Conservation (phyloP, 2,888 invertebrate genomes). For the Erpobdella octoculata region DNA sequence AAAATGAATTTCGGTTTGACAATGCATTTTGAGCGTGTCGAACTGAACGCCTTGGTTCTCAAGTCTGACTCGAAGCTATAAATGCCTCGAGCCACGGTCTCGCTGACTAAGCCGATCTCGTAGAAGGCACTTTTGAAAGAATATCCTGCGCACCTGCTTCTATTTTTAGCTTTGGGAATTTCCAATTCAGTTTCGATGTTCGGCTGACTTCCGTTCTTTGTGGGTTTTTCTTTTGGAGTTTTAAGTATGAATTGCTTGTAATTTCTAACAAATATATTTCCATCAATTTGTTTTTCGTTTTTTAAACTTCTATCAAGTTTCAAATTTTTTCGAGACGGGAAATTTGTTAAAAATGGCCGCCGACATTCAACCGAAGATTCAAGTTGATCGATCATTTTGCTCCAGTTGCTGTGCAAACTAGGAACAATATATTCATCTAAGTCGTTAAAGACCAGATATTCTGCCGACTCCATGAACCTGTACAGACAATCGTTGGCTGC, state of each 20-base stretch:
- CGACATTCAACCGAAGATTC: too few relatives aligned
- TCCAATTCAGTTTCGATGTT: not conserved
- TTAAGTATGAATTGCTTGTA: not conserved
- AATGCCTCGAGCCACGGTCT: conserved; percentile 34
- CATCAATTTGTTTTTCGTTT: not conserved
- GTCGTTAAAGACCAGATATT: conserved; percentile 46
- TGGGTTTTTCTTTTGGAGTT: not conserved
- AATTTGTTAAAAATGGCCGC: too few relatives aligned
- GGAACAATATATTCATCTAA: conserved; percentile 50
- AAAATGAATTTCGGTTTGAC: conserved; percentile 49
- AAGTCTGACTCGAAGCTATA: conserved; percentile 41
- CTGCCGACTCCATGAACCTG: conserved; percentile 43
- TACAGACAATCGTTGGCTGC: conserved; percentile 51
- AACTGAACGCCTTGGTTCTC: conserved; percentile 40
- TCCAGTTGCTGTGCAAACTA: conserved; percentile 31
- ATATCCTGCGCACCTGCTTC: conserved; percentile 37
- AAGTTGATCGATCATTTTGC: conserved; percentile 32
- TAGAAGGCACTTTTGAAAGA: conserved; percentile 48
- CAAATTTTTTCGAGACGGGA: too few relatives aligned
- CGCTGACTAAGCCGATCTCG: conserved; percentile 39
- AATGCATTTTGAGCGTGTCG: conserved; percentile 49
- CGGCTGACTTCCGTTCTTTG: not conserved
- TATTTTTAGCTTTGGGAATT: not conserved
- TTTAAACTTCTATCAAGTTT: not conserved
- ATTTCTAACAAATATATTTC: not conserved